phyloP scores from a whole-genome alignment of 1,140 invertebrate species.

The Anadara kagoshimensis region DNA sequence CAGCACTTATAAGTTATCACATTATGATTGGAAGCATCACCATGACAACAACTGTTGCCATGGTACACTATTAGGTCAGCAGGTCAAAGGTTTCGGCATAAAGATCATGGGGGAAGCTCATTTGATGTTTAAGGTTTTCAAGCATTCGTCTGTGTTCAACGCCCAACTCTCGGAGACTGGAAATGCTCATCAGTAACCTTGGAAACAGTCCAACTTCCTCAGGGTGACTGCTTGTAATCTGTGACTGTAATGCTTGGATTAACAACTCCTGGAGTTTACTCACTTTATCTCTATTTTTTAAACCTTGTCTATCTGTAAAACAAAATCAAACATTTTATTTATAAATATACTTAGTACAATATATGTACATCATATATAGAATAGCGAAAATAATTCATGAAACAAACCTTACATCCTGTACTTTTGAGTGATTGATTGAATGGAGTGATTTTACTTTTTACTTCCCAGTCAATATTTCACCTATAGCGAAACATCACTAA shows the following conservation, averaged over 20 bases:
- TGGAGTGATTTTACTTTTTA: too few species aligned
- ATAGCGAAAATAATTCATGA: too few species aligned
- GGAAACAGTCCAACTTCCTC: conserved; percentile 70
- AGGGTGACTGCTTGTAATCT: conserved; percentile 61
- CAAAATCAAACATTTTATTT: conserved; percentile 8
- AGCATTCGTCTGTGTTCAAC: conserved; percentile 71
- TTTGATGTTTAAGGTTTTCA: conserved; percentile 66
- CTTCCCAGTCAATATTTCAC: too few species aligned
- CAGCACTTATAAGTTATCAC: too few species aligned
- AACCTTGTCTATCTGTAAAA: conserved; percentile 66
- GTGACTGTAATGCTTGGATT: conserved; percentile 68
- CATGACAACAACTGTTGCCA: too few species aligned
- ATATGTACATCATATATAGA: too few species aligned
- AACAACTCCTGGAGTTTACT: conserved; percentile 67
- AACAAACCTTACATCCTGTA: too few species aligned
- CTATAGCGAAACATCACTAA: too few species aligned
- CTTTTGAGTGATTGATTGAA: too few species aligned
- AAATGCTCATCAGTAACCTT: conserved; percentile 71
- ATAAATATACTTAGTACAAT: background rate
- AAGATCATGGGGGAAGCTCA: conserved; percentile 68
- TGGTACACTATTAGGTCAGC: conserved; percentile 19
- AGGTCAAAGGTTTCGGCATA: conserved; percentile 72
- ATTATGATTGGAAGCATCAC: too few species aligned
- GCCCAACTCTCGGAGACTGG: conserved; percentile 69
- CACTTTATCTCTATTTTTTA: conserved; percentile 70